Percentiles rank a stretch among this genome's conserved stretches.
phyloP scores from a whole-genome alignment of 2,888 invertebrate species.

The Dryocosmus kuriphilus region DNA sequence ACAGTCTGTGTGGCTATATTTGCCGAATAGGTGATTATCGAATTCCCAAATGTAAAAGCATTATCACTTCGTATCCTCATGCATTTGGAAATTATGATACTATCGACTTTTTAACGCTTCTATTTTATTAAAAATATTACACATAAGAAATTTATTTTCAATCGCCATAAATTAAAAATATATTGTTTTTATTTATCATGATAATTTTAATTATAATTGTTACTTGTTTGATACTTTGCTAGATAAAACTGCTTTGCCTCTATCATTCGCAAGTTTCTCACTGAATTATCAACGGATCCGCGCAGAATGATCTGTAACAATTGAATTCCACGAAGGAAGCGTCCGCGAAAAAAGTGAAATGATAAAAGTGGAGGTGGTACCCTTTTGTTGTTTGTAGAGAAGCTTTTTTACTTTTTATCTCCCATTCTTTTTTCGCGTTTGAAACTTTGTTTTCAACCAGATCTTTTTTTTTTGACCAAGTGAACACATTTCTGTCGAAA shows the following conservation, averaged over 20 bases:
- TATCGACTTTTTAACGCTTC: too few species aligned
- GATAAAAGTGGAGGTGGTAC: background rate
- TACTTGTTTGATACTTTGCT: background rate
- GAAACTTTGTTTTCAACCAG: background rate
- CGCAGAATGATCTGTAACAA: background rate
- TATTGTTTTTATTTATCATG: too few species aligned
- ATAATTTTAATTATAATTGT: background rate
- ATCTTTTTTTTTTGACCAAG: conserved; percentile 11
- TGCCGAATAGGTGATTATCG: conserved; percentile 19
- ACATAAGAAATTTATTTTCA: too few species aligned
- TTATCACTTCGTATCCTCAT: background rate
- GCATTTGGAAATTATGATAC: background rate
- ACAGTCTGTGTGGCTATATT: conserved; percentile 16
- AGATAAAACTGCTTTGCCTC: background rate
- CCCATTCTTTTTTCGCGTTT: background rate
- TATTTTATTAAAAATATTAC: too few species aligned
- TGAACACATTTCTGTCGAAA: conserved; percentile 6
- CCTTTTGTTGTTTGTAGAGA: background rate
- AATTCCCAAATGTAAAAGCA: conserved; percentile 22
- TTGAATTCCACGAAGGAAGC: conserved; percentile 15
- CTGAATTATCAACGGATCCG: background rate
- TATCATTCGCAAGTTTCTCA: background rate
- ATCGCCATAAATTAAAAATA: too few species aligned
- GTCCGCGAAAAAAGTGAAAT: conserved; percentile 19
- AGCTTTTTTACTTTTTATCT: background rate